Percentiles rank a stretch among this genome's conserved stretches.
phyloP scores from a whole-genome alignment of 2,888 invertebrate species.

The Agapostemon virescens region DNA sequence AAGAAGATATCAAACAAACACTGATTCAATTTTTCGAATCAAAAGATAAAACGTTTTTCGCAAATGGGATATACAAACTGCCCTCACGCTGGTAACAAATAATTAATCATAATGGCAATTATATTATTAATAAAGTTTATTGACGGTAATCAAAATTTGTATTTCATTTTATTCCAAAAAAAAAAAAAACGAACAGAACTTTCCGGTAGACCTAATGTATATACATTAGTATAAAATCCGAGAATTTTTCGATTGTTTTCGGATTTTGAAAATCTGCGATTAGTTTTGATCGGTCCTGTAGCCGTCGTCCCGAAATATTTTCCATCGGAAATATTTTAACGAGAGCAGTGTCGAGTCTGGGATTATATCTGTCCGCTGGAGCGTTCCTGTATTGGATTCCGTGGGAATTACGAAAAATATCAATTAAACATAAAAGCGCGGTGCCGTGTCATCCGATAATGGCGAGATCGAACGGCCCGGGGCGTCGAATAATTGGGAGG shows the following conservation, averaged over 20 bases:
- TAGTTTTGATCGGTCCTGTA: conserved; percentile 51
- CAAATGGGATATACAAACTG: too few species aligned
- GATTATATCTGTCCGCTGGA: conserved; percentile 76
- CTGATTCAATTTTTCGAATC: too few species aligned
- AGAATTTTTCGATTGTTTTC: not conserved
- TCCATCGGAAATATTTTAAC: conserved; percentile 75
- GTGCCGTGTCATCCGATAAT: conserved; percentile 80
- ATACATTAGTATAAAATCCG: not conserved
- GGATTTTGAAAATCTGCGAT: not conserved
- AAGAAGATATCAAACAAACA: too few species aligned
- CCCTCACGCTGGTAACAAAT: too few species aligned
- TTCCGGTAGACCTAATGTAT: too few species aligned
- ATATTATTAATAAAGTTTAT: too few species aligned
- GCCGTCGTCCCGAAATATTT: conserved; percentile 57
- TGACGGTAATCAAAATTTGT: too few species aligned
- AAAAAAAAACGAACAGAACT: too few species aligned
- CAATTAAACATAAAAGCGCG: conserved; percentile 80
- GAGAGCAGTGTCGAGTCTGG: conserved; percentile 74
- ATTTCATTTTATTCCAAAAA: too few species aligned
- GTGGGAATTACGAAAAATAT: conserved; percentile 80
- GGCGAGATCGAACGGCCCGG: conserved; percentile 74
- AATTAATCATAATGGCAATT: too few species aligned
- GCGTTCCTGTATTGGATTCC: conserved; percentile 73
- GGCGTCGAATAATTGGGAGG: conserved; percentile 75
- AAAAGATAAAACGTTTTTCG: too few species aligned